Percentiles rank a stretch among this genome's conserved stretches.
phyloP scores from a whole-genome alignment of 1,140 invertebrate genomes.

The Nasonia longicornis region DNA sequence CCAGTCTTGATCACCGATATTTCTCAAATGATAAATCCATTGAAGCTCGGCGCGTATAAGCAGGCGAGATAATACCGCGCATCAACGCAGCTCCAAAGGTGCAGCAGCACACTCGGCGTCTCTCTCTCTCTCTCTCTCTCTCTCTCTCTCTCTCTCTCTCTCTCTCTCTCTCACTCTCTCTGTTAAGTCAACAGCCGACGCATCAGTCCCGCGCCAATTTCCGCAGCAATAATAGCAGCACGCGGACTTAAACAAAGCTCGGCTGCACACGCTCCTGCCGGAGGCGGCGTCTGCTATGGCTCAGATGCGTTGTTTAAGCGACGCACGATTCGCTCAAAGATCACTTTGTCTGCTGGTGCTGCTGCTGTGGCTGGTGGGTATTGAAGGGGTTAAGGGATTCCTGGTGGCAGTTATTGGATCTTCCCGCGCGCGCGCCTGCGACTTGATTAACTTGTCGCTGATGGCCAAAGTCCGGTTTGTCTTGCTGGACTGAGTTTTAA shows the following conservation, averaged over 20 bases:
- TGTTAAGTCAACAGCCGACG: not conserved
- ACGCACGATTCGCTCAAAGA: conserved; percentile 2
- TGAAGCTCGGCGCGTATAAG: not conserved
- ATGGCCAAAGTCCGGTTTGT: not conserved
- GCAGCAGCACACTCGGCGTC: not conserved
- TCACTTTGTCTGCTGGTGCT: not conserved
- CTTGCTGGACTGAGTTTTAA: not conserved
- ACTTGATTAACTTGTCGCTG: not conserved
- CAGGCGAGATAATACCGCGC: not conserved
- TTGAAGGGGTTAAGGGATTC: not conserved
- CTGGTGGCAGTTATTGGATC: not conserved
- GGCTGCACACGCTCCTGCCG: not conserved
- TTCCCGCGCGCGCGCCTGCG: not conserved
- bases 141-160: no score
- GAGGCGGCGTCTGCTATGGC: not conserved
- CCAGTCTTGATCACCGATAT: no score
- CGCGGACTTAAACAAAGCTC: conserved; percentile 2
- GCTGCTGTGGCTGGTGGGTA: not conserved
- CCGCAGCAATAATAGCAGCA: not conserved
- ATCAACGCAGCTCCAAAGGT: not conserved
- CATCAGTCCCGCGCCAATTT: conserved; percentile 17
- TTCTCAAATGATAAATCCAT: no score
- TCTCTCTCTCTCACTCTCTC: not conserved
- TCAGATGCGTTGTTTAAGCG: not conserved
- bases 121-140: not conserved